phyloP scores from a whole-genome alignment of 2,888 invertebrate genomes.

The Boloria selene region DNA sequence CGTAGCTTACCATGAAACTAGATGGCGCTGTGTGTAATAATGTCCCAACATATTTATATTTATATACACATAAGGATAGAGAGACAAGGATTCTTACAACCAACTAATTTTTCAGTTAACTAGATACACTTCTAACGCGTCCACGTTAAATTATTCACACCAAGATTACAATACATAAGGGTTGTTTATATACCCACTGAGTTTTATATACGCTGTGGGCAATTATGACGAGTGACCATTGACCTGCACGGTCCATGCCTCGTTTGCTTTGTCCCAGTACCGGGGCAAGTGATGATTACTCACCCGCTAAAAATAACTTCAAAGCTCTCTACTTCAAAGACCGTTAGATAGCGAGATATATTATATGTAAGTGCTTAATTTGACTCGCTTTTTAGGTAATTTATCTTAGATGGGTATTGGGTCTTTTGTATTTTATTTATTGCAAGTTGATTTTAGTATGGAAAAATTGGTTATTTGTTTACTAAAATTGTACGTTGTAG shows the following conservation, averaged over 20 bases:
- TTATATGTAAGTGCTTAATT: constrained; percentile 13
- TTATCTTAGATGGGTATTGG: constrained; percentile 1
- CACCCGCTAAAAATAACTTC: constrained; percentile 35
- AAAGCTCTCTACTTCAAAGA: constrained; percentile 33
- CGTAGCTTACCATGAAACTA: too few relatives aligned
- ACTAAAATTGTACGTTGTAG: too few relatives aligned
- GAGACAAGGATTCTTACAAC: too few relatives aligned
- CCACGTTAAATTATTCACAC: too few relatives aligned
- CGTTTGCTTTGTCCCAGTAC: constrained; percentile 39
- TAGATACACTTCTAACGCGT: background rate
- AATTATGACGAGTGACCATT: constrained; percentile 53
- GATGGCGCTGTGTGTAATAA: too few relatives aligned
- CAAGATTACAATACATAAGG: constrained; percentile 7
- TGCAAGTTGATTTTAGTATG: background rate
- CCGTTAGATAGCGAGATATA: constrained; percentile 10
- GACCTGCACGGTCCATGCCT: constrained; percentile 43
- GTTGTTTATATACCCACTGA: constrained; percentile 22
- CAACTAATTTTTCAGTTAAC: background rate
- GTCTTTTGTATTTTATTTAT: background rate
- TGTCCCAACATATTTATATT: too few relatives aligned
- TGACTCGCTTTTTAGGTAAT: constrained; percentile 13
- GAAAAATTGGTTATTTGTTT: background rate
- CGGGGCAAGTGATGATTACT: constrained; percentile 35
- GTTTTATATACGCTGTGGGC: constrained; percentile 38
- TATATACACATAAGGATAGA: too few relatives aligned